These are phyloP conservation scores for Helostoma temminkii DNA, from an alignment of 2,797 vertebrate species.

Conservation along the genomic window DNA sequence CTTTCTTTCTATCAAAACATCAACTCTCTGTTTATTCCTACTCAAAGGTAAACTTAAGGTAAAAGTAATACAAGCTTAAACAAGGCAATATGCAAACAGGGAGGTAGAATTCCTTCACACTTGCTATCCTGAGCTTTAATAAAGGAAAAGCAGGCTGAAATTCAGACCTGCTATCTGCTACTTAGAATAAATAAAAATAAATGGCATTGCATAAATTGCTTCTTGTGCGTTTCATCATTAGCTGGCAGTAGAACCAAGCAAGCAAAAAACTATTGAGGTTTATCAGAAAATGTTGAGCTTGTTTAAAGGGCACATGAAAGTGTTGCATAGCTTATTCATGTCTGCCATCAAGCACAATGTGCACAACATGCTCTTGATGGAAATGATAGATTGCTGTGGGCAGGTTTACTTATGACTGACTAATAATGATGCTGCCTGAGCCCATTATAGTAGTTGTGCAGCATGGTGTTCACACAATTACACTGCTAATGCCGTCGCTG, in stretches of 20 bases:
- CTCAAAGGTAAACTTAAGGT: conserved; percentile 61
- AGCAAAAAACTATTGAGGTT: conserved; percentile 32
- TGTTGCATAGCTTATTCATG: conserved; percentile 49
- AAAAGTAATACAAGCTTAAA: conserved; percentile 42
- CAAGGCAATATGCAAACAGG: conserved; percentile 40
- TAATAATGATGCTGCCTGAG: conserved; percentile 54
- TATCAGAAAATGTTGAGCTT: conserved; percentile 45
- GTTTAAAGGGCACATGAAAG: conserved; percentile 61
- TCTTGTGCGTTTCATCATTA: conserved; percentile 67
- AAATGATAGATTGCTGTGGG: conserved; percentile 50
- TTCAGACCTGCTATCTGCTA: conserved; percentile 45
- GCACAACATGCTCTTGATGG: conserved; percentile 41
- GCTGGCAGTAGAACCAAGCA: conserved; percentile 46
- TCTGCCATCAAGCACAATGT: conserved; percentile 51
- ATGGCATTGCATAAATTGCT: conserved; percentile 46
- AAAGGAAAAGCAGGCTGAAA: conserved; percentile 53
- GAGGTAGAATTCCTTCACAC: conserved; percentile 54
- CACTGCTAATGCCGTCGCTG: conserved; percentile 22
- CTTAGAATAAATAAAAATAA: conserved; percentile 58
- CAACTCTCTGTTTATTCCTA: conserved; percentile 48
- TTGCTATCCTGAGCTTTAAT: conserved; percentile 45
- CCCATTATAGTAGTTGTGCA: conserved; percentile 44
- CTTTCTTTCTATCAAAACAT: conserved; percentile 59
- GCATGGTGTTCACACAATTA: conserved; percentile 16
- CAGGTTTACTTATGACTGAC: conserved; percentile 49